Base-by-base conservation (phyloP, 1,140 invertebrate species). In the Drosophila sulfurigaster region DNA sequence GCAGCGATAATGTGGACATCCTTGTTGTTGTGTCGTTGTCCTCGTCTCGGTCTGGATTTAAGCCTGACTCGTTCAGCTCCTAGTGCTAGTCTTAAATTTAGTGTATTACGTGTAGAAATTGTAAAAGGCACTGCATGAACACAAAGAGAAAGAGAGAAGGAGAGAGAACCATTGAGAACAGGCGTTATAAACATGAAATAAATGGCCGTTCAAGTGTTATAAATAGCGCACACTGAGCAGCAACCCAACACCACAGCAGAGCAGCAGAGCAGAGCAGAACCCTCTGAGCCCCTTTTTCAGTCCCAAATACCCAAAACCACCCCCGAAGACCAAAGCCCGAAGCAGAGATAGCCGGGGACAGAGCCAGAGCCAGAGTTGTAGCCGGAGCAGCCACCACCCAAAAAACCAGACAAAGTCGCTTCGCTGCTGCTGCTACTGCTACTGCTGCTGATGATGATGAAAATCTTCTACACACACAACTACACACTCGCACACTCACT, bases 1-100 rank as follows among this genome's bases (percentile, higher is more conserved):
- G 98, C 79, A 99, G 95, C 76, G 98, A 98, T 65, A 99, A 93
- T 52, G 96, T 96, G 77, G 91, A 91, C 91, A 92, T 92, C 25
- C n/a, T 91, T 69, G 51, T 60, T 25, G 20, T 25, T 25, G 20
- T 25, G 20, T 25, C 20, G 63, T 77, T 64, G 65, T 79, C 49
- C 64, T 49, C 64, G 58, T 64, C 41, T 57, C 13, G 15, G 32
- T 41, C 25, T 46, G 35, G 52, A 35, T 16, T 46, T 70, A 43
- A n/a, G 59, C 56, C 30, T 52, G 64, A 38, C 54, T 58, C 13
- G 32, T 87, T 20, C 52, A 70, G 10, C 38, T 81, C 28, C 64
- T 78, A 73, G 67, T 71, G 51, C 60, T 73, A 81, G 74, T 85
- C 77, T 79, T 79, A 79, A 82, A 78, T 73, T 77, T 80, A 73